These are phyloP conservation scores for Esperia sulphurella DNA, from an alignment of 2,888 invertebrate species.

Conservation along the genomic window DNA sequence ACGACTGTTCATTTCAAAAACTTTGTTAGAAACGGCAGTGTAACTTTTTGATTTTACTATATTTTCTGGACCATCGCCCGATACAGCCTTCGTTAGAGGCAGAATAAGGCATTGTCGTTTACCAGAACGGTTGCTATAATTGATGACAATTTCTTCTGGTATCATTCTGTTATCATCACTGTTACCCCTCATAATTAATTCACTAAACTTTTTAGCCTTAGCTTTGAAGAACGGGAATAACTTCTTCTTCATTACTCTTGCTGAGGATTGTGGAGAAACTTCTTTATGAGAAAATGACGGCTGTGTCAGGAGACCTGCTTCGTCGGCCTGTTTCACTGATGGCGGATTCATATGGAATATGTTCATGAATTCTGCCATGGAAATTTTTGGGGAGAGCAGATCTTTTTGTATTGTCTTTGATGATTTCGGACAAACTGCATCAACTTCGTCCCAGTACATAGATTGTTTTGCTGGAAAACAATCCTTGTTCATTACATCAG, in stretches of 20 bases:
- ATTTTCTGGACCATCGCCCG: neutral
- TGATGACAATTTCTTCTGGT: neutral
- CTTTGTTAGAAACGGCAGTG: no score
- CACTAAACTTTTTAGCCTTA: neutral
- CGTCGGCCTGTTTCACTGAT: neutral
- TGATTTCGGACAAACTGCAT: neutral
- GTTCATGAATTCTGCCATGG: neutral
- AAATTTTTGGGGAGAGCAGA: neutral
- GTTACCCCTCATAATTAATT: neutral
- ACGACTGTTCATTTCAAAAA: no score
- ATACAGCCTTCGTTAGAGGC: neutral
- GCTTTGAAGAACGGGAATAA: neutral
- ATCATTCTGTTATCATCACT: no score
- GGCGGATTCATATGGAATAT: neutral
- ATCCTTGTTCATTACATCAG: no score
- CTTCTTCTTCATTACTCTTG: neutral
- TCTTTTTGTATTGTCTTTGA: neutral
- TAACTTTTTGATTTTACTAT: no score
- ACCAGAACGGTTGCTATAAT: neutral
- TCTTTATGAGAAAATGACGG: no score
- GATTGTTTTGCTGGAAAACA: no score
- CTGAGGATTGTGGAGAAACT: neutral
- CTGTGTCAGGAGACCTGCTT: no score
- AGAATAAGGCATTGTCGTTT: neutral
- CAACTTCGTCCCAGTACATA: neutral